Conservation (phyloP, 2,888 invertebrate species). For the Zeuzera pyrina region DNA sequence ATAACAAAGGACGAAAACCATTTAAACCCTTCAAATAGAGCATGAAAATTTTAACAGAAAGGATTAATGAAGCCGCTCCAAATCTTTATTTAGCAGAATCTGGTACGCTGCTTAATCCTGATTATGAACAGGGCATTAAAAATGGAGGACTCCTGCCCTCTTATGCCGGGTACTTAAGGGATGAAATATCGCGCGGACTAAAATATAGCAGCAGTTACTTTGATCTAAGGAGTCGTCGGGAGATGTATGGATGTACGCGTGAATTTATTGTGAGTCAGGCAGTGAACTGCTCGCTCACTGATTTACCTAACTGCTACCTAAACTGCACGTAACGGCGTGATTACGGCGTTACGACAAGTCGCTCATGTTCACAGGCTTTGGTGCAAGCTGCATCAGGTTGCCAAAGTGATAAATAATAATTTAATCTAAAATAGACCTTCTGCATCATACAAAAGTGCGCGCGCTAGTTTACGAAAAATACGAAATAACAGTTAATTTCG, state of each 20-base stretch:
- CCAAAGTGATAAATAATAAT: no score
- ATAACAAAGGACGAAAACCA: slow-evolving; percentile 25
- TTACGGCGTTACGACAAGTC: no score
- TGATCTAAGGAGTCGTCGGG: not conserved
- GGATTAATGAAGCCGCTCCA: slow-evolving; percentile 34
- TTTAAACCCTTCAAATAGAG: slow-evolving; percentile 38
- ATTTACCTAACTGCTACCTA: no score
- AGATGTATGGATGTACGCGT: not conserved
- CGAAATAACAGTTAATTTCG: no score
- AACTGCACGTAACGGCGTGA: no score
- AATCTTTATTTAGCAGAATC: slow-evolving; percentile 33
- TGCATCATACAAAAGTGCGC: no score
- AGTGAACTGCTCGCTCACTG: no score
- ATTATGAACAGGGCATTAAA: slow-evolving; percentile 27
- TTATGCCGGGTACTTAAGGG: not conserved
- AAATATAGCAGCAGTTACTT: not conserved
- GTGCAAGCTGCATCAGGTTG: no score
- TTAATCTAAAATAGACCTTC: no score
- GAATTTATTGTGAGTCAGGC: no score
- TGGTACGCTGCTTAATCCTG: slow-evolving; percentile 15
- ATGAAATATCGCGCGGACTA: not conserved
- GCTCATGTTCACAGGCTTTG: no score
- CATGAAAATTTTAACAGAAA: slow-evolving; percentile 40
- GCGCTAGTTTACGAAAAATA: no score
- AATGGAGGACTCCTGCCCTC: slow-evolving; percentile 14